Evolutionary conservation across 2,113 vertebrate species (phyloP).

Genomic region (Ctenomys sociabilis): DNA sequence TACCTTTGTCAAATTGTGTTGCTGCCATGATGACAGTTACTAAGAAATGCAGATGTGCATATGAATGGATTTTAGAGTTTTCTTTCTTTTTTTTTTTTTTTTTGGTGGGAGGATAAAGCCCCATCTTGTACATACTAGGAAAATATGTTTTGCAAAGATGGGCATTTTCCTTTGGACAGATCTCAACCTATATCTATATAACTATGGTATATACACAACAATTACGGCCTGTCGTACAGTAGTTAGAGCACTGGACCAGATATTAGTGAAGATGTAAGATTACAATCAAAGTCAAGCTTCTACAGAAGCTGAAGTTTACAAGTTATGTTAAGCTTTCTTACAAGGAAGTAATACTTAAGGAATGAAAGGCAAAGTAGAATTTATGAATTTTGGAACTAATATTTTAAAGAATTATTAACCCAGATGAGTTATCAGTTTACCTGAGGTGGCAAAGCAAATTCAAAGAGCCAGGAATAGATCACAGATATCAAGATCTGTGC

Average conservation of each 20-base stretch:
- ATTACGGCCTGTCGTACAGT: background rate
- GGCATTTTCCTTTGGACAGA: background rate
- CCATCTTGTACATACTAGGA: background rate
- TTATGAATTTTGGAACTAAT: slow-evolving; percentile 44
- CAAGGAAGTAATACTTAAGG: slow-evolving; percentile 17
- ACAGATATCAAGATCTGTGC: background rate
- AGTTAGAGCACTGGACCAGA: background rate
- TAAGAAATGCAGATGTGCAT: slow-evolving; percentile 57
- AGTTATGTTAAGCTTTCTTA: background rate
- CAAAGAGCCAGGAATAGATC: background rate
- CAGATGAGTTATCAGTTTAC: background rate
- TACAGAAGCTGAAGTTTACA: background rate
- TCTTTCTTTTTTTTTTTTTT: background rate
- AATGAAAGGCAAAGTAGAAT: slow-evolving; percentile 38
- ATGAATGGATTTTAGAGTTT: slow-evolving; percentile 24
- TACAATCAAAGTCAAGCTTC: slow-evolving; percentile 3
- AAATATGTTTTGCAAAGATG: too few relatives aligned
- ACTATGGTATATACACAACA: background rate
- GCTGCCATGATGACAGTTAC: slow-evolving; percentile 71
- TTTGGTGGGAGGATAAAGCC: background rate
- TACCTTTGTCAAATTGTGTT: slow-evolving; percentile 19
- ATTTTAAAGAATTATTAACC: background rate
- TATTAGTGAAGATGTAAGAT: background rate
- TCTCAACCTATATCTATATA: background rate
- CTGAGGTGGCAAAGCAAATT: background rate